Conservation (phyloP, 2,888 invertebrate species). For the Protonemura montana region DNA sequence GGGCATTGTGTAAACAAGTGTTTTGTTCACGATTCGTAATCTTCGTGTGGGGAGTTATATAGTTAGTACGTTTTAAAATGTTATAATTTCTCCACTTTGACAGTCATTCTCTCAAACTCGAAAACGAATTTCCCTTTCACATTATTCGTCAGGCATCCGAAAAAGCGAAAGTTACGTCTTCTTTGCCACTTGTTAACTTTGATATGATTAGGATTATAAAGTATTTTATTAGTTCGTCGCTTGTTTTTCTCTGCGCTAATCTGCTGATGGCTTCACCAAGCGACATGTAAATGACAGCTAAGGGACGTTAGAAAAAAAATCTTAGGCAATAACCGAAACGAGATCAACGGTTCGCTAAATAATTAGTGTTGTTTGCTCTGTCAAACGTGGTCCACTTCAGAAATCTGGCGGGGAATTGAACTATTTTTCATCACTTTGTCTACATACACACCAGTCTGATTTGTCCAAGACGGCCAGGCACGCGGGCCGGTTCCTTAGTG, state of each 20-base stretch:
- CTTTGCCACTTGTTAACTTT: not conserved
- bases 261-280: not conserved
- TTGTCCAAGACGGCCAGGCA: too few species aligned
- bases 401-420: not conserved
- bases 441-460: not conserved
- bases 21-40: not conserved
- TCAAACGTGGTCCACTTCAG: not conserved
- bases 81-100: not conserved
- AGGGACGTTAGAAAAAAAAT: not conserved
- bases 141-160: not conserved
- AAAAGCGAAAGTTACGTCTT: not conserved
- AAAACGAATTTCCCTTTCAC: not conserved
- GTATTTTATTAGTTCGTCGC: not conserved
- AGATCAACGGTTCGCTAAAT: not conserved
- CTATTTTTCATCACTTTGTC: not conserved
- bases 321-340: not conserved
- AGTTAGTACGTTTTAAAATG: not conserved
- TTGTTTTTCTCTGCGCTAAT: not conserved
- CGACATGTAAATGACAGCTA: not conserved
- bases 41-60: not conserved
- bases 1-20: not conserved
- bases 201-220: not conserved
- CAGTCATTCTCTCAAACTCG: not conserved
- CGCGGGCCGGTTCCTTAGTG: not conserved
- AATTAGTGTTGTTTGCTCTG: not conserved